Percentiles rank a stretch among this genome's conserved stretches.
Conservation (phyloP, 2,113 vertebrate species). For the Pomatostomus ruficeps region DNA sequence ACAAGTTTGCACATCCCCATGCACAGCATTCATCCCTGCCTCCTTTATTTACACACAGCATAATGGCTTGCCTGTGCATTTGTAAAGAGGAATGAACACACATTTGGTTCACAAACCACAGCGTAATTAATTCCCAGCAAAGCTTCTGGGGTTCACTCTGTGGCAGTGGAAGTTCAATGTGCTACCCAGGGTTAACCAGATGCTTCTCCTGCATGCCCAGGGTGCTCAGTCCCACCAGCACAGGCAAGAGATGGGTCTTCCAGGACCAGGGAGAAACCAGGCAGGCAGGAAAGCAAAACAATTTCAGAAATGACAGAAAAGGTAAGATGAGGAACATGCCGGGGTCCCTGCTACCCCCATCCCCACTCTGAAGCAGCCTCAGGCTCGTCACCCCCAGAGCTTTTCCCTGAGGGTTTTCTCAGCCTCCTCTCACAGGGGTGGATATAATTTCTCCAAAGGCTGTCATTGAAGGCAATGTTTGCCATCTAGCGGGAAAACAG, state of each 20-base stretch:
- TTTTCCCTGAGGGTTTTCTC: not conserved
- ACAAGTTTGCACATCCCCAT: not conserved
- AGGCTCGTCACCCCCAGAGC: rapidly evolving
- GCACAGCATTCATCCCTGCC: not conserved
- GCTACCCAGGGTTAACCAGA: not conserved
- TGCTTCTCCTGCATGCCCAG: rapidly evolving
- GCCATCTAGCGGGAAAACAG: conserved; percentile 51
- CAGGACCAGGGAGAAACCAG: not conserved
- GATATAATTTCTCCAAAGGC: rapidly evolving
- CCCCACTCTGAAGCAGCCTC: rapidly evolving
- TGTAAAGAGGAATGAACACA: not conserved
- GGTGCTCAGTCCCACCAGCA: not conserved
- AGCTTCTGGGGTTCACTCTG: not conserved
- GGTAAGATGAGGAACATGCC: not conserved
- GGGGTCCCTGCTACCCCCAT: not conserved
- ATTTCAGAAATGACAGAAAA: not conserved
- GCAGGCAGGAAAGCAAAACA: not conserved
- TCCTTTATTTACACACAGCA: not conserved
- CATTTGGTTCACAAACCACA: not conserved
- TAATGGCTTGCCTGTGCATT: not conserved
- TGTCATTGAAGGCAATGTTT: conserved; percentile 1
- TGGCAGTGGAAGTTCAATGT: not conserved
- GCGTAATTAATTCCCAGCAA: not conserved
- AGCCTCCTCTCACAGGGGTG: not conserved
- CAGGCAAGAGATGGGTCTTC: rapidly evolving